Base-by-base conservation (phyloP, 2,888 invertebrate species). In the Altica lythri region DNA sequence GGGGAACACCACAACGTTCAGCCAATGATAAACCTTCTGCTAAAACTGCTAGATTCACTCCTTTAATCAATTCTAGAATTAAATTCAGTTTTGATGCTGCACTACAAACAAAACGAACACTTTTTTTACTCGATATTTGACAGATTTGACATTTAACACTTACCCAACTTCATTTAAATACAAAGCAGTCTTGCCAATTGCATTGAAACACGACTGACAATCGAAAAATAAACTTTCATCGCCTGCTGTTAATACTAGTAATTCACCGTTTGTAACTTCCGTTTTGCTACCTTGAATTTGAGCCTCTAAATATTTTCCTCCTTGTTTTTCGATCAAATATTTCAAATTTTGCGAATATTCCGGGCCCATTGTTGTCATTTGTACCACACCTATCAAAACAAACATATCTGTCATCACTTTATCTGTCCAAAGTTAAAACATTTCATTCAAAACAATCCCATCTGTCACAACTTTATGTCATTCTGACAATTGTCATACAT, bases 51-150 rank as follows among this genome's bases (percentile, higher is more conserved):
- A 95, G 79, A 51, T 91, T 88, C 27, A 95, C 89, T 5, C 95
- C 66, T 46, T 89, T 85, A 75, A 95, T 88, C 70, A 94, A 83
- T 49, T 69, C 71, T 66, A 95, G 83, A 52, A 95, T 91, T 47
- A 96, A 83, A 80, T 95, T 95, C 87, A 96, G 92, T 79, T 94
- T 93, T 34, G 92, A 88, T 43, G 95, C 96, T 75, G 90, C 92
- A 54, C 96, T 96, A 53, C 34, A 64, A 61, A 5, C n/a, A 30
- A 38, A 49, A 35, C 10, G 10, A 29, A 29, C 6, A 25, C 13
- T 10, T 8, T 14, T 16, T 17, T 9, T 17, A 9, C 29, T 29
- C 9, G n/a, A 5, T 32, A 18, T 18, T 19, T 32, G 10, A 34
- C 10, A 22, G 6, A 13, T 10, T 2, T 4, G 4, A 30, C 13